Base-by-base conservation (phyloP, 2,113 vertebrate species). In the Brienomyrus brachyistius region DNA sequence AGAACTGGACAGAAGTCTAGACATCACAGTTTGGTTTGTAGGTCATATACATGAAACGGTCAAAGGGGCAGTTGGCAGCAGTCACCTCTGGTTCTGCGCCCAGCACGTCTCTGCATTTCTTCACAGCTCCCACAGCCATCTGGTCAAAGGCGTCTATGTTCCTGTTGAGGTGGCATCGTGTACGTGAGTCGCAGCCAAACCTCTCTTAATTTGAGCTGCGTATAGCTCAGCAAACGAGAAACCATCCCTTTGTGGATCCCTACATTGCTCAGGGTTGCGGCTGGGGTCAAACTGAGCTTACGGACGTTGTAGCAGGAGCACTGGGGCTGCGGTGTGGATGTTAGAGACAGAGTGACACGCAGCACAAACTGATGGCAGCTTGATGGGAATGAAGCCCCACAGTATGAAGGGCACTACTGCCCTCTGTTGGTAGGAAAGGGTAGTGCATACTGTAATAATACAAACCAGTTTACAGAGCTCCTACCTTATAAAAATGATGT, bases 401-500 rank as follows among this genome's bases (percentile, higher is more conserved):
- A 35, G 40, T 89, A 15, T 48, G 31, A 89, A 89, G 31, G 88
- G 47, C 77, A 56, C 35, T 40, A 59, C 74, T 80, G 80, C 43
- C 89, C 89, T 89, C 89, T 89, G 23, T 15, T 89, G 89, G 77
- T 3, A 84, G 10, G 7, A 47, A 48, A 56, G 10, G 31, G 31
- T 62, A 89, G 21, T 85, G 52, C 89, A 62, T 40, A 5, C 11
- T 19, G 13, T 9, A 51, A 84, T 31, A 7, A 43, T 84, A 59
- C 7, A 31, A 35, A 45, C 21, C 43, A 51, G 47, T 59, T 9
- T 74, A 7, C 4, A 21, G 21, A 59, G 87, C 88, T 84, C 92
- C 93, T 93, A 99, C 98, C 98, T 97, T 92, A 97, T 96, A 92
- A 98, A 97, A 91, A 99, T 95, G 40, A 99, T 97, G 95, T 97